Evolutionary conservation across 2,888 invertebrate species (phyloP).

Genomic region (Cyrtodaria siliqua): DNA sequence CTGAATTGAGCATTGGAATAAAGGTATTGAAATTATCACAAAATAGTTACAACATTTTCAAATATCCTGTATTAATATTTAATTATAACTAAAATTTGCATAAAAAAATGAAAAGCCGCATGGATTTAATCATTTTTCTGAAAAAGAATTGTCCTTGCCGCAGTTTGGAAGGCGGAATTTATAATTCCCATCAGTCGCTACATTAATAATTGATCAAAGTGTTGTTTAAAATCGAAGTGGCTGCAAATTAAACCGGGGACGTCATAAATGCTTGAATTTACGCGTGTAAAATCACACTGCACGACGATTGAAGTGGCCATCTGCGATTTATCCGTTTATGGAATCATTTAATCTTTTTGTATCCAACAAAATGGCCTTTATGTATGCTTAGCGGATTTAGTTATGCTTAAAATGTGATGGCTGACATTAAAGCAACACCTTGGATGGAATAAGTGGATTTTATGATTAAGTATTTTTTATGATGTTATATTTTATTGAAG

Average conservation of each 20-base stretch:
- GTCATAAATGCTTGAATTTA: constrained; percentile 4
- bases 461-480: constrained; percentile 38
- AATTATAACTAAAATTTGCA: too few relatives aligned
- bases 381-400: constrained; percentile 17
- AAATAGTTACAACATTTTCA: too few relatives aligned
- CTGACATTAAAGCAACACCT: constrained; percentile 18
- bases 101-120: too few relatives aligned
- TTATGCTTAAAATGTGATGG: constrained; percentile 29
- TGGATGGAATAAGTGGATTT: constrained; percentile 29
- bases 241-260: not conserved
- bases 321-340: not conserved
- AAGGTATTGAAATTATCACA: too few relatives aligned
- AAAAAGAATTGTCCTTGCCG: too few relatives aligned
- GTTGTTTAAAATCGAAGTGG: not conserved
- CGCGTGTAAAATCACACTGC: too few relatives aligned
- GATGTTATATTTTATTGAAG: too few relatives aligned
- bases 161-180: not conserved
- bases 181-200: not conserved
- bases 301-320: too few relatives aligned
- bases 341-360: constrained; percentile 21
- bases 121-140: too few relatives aligned
- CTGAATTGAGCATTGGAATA: too few relatives aligned
- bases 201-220: constrained; percentile 29
- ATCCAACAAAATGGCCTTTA: constrained; percentile 37
- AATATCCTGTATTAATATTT: too few relatives aligned